These are phyloP conservation scores for Drosophila borealis DNA, from an alignment of 2,888 invertebrate species.

Conservation along the genomic window DNA sequence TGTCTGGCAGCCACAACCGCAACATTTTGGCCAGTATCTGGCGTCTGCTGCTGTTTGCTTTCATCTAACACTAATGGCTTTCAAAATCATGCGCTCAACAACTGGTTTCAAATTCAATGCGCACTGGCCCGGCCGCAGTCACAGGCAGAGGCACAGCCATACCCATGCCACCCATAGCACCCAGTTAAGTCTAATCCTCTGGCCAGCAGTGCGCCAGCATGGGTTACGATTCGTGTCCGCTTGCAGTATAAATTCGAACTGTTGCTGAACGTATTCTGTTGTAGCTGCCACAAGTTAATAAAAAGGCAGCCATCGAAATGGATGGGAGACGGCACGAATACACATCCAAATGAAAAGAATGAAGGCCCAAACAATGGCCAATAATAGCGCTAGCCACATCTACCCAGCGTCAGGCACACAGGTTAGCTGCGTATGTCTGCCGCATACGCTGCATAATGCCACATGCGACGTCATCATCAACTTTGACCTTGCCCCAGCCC, in stretches of 20 bases:
- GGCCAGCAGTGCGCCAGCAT: slow-evolving; percentile 1
- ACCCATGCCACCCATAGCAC: not conserved
- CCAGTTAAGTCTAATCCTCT: slow-evolving; percentile 1
- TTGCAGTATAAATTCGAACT: slow-evolving; percentile 20
- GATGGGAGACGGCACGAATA: slow-evolving; percentile 21
- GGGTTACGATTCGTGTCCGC: slow-evolving; percentile 1
- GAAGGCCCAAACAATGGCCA: slow-evolving; percentile 16
- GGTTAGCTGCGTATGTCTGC: slow-evolving; percentile 4
- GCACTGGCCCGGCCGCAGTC: not conserved
- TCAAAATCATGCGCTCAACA: slow-evolving; percentile 37
- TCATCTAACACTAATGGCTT: slow-evolving; percentile 47
- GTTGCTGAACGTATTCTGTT: not conserved
- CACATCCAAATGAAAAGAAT: slow-evolving; percentile 50
- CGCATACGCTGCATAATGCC: slow-evolving; percentile 5
- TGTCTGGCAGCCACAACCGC: slow-evolving; percentile 41
- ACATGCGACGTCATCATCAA: not conserved
- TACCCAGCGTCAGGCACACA: slow-evolving; percentile 14
- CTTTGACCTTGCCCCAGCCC: slow-evolving; percentile 22
- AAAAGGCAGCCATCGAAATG: slow-evolving; percentile 60
- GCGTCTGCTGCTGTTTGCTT: slow-evolving; percentile 31
- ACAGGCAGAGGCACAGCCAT: not conserved
- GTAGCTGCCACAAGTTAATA: slow-evolving; percentile 45
- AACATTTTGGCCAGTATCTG: slow-evolving; percentile 47
- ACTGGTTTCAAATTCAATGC: slow-evolving; percentile 42
- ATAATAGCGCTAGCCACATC: slow-evolving; percentile 14